phyloP scores from a whole-genome alignment of 2,113 vertebrate species.

The Scartelaos histophorus region DNA sequence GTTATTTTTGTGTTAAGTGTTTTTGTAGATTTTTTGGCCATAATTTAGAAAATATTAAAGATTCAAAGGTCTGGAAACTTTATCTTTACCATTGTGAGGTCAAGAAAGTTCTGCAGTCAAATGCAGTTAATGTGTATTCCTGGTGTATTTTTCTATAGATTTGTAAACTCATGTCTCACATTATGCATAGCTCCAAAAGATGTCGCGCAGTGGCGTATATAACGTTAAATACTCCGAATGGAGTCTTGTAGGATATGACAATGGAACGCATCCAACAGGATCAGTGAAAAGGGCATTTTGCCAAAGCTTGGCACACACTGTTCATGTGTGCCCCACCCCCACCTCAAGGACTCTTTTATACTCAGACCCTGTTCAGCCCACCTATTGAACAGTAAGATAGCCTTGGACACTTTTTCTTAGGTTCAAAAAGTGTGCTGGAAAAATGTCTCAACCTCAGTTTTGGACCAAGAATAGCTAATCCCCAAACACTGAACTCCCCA shows the following conservation, averaged over 20 bases:
- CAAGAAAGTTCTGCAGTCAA: neutral
- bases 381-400: conserved; percentile 18
- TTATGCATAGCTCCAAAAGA: neutral
- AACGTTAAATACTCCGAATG: conserved; percentile 39
- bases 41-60: neutral
- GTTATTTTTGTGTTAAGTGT: too few species aligned
- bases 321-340: conserved; percentile 31
- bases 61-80: neutral
- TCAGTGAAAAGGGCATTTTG: conserved; percentile 69
- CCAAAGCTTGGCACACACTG: conserved; percentile 64
- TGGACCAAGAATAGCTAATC: conserved; percentile 40
- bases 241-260: conserved; percentile 58
- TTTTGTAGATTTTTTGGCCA: neutral
- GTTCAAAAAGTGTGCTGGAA: conserved; percentile 6
- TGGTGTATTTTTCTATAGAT: neutral
- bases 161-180: neutral
- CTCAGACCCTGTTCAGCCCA: neutral
- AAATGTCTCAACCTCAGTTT: conserved; percentile 3
- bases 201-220: neutral
- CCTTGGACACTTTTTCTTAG: conserved; percentile 35
- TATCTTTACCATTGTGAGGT: neutral
- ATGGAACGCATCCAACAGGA: conserved; percentile 74
- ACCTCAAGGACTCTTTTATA: conserved; percentile 18
- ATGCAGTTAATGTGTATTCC: neutral
- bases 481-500: conserved; percentile 21